These are phyloP conservation scores for Aphelenchoides fujianensis DNA, from an alignment of 1,140 invertebrate species.

Conservation along the genomic window DNA sequence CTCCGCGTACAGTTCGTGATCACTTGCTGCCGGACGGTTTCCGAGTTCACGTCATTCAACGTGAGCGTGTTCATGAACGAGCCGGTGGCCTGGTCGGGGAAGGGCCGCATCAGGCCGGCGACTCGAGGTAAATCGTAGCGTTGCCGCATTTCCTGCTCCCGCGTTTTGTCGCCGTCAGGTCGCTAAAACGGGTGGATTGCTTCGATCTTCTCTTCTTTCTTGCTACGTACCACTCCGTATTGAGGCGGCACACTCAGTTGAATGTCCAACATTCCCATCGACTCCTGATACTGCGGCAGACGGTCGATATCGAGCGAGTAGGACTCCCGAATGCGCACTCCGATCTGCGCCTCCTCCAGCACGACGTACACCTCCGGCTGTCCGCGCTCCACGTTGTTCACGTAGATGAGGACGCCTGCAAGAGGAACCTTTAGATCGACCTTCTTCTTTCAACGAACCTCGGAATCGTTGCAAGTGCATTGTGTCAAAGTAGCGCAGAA, in stretches of 20 bases:
- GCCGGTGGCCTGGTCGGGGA: slow-evolving; percentile 48
- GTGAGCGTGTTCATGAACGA: slow-evolving; percentile 45
- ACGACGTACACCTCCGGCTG: slow-evolving; percentile 62
- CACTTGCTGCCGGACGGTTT: slow-evolving; percentile 46
- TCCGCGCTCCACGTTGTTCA: slow-evolving; percentile 61
- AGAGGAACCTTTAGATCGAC: slow-evolving; percentile 21
- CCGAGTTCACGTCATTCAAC: slow-evolving; percentile 51
- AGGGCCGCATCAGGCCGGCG: slow-evolving; percentile 47
- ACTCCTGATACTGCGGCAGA: slow-evolving; percentile 59
- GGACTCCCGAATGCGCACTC: slow-evolving; percentile 57
- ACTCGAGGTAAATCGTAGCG: slow-evolving; percentile 48
- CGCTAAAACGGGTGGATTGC: slow-evolving; percentile 33
- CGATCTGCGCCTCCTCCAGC: slow-evolving; percentile 62
- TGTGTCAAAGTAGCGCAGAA: slow-evolving; percentile 61
- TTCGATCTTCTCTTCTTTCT: not conserved
- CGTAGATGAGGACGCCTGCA: slow-evolving; percentile 59
- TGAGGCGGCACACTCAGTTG: slow-evolving; percentile 57
- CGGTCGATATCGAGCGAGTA: slow-evolving; percentile 61
- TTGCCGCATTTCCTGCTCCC: slow-evolving; percentile 47
- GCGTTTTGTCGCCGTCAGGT: slow-evolving; percentile 54
- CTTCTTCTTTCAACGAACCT: too few species aligned
- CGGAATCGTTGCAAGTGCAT: slow-evolving; percentile 60
- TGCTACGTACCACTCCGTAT: slow-evolving; percentile 57
- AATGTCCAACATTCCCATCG: slow-evolving; percentile 60
- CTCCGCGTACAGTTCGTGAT: slow-evolving; percentile 39